These are phyloP conservation scores for Suricata suricatta DNA, from an alignment of 2,113 vertebrate genomes.

Conservation along the genomic window DNA sequence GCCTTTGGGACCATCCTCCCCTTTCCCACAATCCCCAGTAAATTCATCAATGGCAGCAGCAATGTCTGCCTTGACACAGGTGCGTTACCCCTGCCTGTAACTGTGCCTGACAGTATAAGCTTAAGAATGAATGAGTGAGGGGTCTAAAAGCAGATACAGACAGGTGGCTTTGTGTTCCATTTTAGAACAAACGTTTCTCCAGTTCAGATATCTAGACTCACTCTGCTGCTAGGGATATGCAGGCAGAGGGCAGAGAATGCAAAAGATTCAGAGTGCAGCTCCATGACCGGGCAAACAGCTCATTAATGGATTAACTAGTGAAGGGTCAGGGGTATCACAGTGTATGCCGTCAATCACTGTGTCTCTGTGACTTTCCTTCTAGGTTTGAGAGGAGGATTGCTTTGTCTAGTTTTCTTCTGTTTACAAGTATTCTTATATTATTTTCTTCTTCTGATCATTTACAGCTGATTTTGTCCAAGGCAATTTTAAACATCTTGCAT, in stretches of 20 bases:
- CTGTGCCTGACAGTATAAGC: background rate
- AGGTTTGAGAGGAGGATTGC: background rate
- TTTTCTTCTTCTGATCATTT: slow-evolving; percentile 16
- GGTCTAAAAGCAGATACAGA: background rate
- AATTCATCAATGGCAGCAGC: background rate
- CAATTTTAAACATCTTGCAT: slow-evolving; percentile 41
- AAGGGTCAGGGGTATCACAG: background rate
- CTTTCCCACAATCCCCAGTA: background rate
- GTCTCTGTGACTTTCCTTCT: background rate
- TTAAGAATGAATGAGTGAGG: background rate
- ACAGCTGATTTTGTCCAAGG: background rate
- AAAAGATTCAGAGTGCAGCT: background rate
- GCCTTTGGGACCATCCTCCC: background rate
- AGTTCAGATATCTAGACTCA: background rate
- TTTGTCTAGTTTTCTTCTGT: background rate
- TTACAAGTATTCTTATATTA: background rate
- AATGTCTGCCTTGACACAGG: background rate
- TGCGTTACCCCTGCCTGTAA: background rate
- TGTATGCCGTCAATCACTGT: background rate
- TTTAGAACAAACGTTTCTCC: background rate
- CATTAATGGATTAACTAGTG: background rate
- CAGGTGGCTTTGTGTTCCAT: background rate
- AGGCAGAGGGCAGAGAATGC: background rate
- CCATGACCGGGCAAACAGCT: background rate
- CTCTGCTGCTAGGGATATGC: background rate